Conservation (phyloP, 30 jellyfish, hydroid and myxozoan species). For the Hydractinia echinata region DNA sequence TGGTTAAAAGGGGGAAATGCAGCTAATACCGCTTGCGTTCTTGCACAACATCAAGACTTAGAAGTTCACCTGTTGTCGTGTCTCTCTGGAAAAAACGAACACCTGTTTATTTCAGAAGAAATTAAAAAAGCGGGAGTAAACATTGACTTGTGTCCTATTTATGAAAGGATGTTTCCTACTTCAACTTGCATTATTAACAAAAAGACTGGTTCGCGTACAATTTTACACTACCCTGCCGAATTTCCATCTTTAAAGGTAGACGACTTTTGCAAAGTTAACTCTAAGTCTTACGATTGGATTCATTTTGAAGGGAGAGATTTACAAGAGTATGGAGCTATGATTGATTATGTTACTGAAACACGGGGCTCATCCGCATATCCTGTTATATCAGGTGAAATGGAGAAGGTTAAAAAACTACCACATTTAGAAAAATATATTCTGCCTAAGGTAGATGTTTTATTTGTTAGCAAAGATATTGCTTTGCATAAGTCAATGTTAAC, state of each 20-base stretch:
- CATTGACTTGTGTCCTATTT: conserved; percentile 36
- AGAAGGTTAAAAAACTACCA: conserved; percentile 45
- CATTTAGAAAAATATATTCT: conserved; percentile 44
- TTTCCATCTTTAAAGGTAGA: conserved; percentile 62
- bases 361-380: conserved; percentile 17
- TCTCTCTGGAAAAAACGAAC: conserved; percentile 43
- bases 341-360: conserved; percentile 33
- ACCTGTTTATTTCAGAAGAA: conserved; percentile 39
- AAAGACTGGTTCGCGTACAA: conserved; percentile 74
- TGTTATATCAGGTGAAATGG: conserved; percentile 67
- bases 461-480: conserved; percentile 81
- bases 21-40: conserved; percentile 81
- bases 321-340: conserved; percentile 53
- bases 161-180: conserved; percentile 60
- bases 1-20: conserved; percentile 99
- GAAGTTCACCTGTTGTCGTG: conserved; percentile 64
- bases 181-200: conserved; percentile 68
- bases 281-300: conserved; percentile 50
- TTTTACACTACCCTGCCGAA: conserved; percentile 60
- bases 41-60: conserved; percentile 49
- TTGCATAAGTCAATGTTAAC: conserved; percentile 31
- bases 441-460: conserved; percentile 50
- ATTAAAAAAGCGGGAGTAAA: conserved; percentile 47
- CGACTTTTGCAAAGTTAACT: conserved; percentile 53
- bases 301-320: conserved; percentile 93